Base-by-base conservation (phyloP, 2,888 invertebrate genomes). In the Chydorus sphaericus region DNA sequence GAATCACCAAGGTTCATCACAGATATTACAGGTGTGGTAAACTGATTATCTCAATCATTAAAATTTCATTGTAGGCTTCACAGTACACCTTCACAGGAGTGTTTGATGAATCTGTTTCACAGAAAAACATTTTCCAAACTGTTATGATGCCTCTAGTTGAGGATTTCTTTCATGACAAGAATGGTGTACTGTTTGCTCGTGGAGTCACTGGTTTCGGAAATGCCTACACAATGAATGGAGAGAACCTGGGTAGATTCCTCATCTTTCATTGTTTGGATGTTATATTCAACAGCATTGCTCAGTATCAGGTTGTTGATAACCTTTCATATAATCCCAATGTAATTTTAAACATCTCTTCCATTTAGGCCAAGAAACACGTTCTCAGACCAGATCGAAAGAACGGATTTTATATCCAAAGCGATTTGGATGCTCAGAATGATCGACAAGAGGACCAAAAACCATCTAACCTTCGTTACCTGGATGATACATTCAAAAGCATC, bases 181-280 rank as follows among this genome's bases (percentile, higher is more conserved):
- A 93, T 72, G 88, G 90, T 60, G 74, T 98, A 30, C 73, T 98
- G 54, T 97, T 98, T 69, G 90, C 96, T 0, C 99, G 99, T 68
- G 97, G 98, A n/a, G 90, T 97, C 4, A 97, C 97, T 0, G 93
- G 93, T 3, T 78, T 78, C 58, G 98, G 98, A 0, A 99, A 99
- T 74, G 98, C 98, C 0, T 91, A 83, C 68, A 98, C 97, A 0
- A 92, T 99, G 87, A 88, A 88, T 0, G 90, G 80, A 60, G 67
- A 65, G 26, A 67, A 70, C 7, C 71, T 78, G 58, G 79, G 90
- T 67, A 82, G 85, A 61, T 88, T 98, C 51, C 78, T 94, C 63
- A 74, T 98, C 73, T 92, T 94, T 1, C 71, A 94, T 62, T 82
- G 85, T 64, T 74, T 98, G 54, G 89, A 94, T 69, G 84, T 89